Conservation (phyloP, 2,113 vertebrate genomes). For the Sminthopsis crassicaudata region DNA sequence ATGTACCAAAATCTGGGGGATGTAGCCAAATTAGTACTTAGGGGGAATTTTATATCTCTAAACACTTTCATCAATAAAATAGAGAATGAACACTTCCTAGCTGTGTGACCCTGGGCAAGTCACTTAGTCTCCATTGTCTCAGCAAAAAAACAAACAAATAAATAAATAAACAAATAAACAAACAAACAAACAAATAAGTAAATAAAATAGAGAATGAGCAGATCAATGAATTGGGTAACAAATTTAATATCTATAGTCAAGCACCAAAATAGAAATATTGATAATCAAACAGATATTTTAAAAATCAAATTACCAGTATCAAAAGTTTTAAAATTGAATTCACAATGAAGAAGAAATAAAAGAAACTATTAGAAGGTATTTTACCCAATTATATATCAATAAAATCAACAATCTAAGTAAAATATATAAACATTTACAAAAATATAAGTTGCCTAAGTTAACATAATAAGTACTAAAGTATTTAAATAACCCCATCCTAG, state of each 20-base stretch:
- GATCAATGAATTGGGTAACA: background rate
- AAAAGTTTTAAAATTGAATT: background rate
- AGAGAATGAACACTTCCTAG: background rate
- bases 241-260: background rate
- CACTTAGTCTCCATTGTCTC: no score
- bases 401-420: background rate
- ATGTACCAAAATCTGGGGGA: background rate
- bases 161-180: no score
- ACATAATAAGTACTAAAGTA: background rate
- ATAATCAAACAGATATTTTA: no score
- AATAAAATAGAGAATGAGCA: background rate
- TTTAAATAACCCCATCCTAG: background rate
- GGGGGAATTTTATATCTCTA: background rate
- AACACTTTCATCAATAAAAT: background rate
- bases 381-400: background rate
- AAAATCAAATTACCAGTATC: background rate
- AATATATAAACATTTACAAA: background rate
- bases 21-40: background rate
- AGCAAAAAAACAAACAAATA: no score
- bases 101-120: no score
- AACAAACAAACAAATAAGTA: no score
- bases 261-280: no score
- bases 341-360: background rate
- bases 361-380: background rate
- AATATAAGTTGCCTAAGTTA: background rate